These are phyloP conservation scores for Tetraneura akinire DNA, from an alignment of 1,140 invertebrate species.

Conservation along the genomic window DNA sequence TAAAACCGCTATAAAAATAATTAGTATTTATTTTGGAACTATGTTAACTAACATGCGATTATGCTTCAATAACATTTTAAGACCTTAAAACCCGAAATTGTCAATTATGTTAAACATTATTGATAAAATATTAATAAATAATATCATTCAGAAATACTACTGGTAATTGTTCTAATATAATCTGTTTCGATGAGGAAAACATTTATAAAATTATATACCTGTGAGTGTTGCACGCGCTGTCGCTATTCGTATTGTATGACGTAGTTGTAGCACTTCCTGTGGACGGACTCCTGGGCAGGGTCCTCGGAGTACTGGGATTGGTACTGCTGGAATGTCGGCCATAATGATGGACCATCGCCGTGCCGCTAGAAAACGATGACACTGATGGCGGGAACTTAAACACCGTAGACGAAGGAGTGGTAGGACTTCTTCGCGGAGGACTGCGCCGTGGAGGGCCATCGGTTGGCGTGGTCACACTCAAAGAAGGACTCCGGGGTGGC, in stretches of 20 bases:
- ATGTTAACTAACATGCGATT: too few species aligned
- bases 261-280: slow-evolving; percentile 12
- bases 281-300: slow-evolving; percentile 46
- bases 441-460: slow-evolving; percentile 8
- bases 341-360: background rate
- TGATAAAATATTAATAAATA: too few species aligned
- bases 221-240: slow-evolving; percentile 16
- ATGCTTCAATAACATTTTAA: too few species aligned
- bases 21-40: too few species aligned
- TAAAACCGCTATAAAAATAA: too few species aligned
- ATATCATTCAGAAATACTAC: too few species aligned
- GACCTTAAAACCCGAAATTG: too few species aligned
- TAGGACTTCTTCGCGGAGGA: slow-evolving; percentile 31
- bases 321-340: background rate
- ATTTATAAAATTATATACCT: background rate
- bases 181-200: too few species aligned
- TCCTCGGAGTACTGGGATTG: background rate
- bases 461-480: slow-evolving; percentile 40
- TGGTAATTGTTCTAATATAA: too few species aligned
- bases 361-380: slow-evolving; percentile 6
- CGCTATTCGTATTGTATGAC: slow-evolving; percentile 34
- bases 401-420: slow-evolving; percentile 36
- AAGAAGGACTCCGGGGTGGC: slow-evolving; percentile 22
- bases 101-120: too few species aligned
- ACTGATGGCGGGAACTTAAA: slow-evolving; percentile 36